Evolutionary conservation across 1,140 invertebrate genomes (phyloP), one percentile per base, ranked within the genome.

Genomic region (Lordiphosa collinella): DNA sequence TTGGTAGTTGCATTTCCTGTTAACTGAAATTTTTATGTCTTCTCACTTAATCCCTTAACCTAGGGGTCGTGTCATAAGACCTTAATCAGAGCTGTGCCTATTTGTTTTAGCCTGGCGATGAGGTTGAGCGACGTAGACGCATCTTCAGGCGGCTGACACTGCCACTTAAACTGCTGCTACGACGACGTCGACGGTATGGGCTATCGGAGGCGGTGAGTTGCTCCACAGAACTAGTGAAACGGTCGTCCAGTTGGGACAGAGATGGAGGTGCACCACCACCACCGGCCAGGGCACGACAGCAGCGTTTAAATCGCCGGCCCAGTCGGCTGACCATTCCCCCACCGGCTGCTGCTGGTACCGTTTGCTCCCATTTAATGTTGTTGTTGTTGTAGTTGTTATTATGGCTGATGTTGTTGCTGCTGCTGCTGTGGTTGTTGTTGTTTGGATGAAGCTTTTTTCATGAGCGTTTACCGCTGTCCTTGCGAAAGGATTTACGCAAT

Each of bases 401-500:
- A 25, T 32, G 44, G 37, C 29, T 55, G 43, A 35, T 53, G 44
- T 31, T 52, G 38, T 41, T 57, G 52, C 13, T 64, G 52, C 51
- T 66, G 53, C 10, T 71, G 37, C 44, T 58, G 58, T 55, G 64
- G 40, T 40, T 72, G 25, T 22, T 47, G 36, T 12, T 58, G 36
- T 12, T 47, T 22, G 36, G 4, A 4, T 35, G 41, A 38, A 49
- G 66, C 32, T 41, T 43, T 37, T 87, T 76, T 89, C 88, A 89
- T 85, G 66, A 90, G 2, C 87, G 73, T 37, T 91, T 92, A 9
- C 91, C 90, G 22, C 89, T 90, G 65, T 93, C 93, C 73, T 93
- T 93, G 49, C 92, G 93, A 86, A 96, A 90, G 49, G 94, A 94
- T 51, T 93, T 92, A 88, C 94, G 94, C 73, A 96, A 89, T 89